Conservation (phyloP, 2,113 vertebrate species). For the Colinus virginianus region DNA sequence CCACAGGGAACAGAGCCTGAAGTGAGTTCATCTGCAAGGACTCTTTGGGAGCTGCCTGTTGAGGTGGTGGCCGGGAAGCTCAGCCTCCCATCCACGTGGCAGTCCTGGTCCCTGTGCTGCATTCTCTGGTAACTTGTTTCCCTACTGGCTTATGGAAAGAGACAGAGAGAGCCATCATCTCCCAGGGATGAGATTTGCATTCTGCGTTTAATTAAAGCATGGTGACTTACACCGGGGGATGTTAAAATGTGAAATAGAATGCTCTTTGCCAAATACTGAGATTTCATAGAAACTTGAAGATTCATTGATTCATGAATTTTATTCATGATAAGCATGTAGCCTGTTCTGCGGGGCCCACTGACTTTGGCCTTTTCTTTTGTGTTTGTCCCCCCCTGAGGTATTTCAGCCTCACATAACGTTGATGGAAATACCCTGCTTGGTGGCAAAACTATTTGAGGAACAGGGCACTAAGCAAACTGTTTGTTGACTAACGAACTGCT, state of each 20-base stretch:
- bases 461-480: neutral
- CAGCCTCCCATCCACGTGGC: neutral
- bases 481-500: neutral
- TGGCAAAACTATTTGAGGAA: slow-evolving; percentile 6
- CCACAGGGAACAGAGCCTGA: neutral
- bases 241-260: neutral
- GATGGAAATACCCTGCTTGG: neutral
- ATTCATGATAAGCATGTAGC: neutral
- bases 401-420: neutral
- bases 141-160: neutral
- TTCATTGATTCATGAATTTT: neutral
- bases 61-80: neutral
- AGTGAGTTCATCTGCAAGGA: fast-evolving
- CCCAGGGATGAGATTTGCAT: slow-evolving; percentile 18
- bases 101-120: neutral
- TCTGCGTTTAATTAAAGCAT: slow-evolving; percentile 53
- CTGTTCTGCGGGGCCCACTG: slow-evolving; percentile 9
- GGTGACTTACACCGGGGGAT: slow-evolving; percentile 23
- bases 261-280: slow-evolving; percentile 36
- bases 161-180: slow-evolving; percentile 8
- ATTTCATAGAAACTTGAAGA: slow-evolving; percentile 49
- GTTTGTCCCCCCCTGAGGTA: neutral
- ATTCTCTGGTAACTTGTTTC: neutral
- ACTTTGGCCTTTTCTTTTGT: slow-evolving; percentile 15
- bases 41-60: neutral